Conservation (phyloP, 1,140 invertebrate species). For the Linepithema humile region DNA sequence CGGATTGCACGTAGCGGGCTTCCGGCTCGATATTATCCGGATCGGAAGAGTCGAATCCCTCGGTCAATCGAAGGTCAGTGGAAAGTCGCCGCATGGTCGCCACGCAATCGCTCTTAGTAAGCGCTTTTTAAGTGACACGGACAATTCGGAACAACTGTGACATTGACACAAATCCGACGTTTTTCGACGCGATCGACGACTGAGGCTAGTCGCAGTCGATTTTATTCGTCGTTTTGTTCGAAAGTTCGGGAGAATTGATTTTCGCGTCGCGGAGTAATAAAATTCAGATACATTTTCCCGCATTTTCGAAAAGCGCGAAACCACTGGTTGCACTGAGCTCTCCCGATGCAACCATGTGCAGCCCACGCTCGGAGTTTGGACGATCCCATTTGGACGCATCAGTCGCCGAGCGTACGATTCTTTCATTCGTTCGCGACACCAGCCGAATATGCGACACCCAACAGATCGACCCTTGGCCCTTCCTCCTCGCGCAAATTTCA, state of each 20-base stretch:
- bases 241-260: neutral
- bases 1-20: neutral
- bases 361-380: neutral
- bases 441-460: neutral
- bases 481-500: conserved; percentile 29
- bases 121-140: neutral
- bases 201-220: too few relatives aligned
- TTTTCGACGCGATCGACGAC: neutral
- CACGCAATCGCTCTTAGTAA: neutral
- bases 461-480: conserved; percentile 54
- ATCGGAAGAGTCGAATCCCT: neutral
- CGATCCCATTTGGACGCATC: neutral
- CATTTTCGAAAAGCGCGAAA: neutral
- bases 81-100: neutral
- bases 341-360: neutral
- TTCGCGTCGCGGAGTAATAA: neutral
- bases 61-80: neutral
- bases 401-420: neutral
- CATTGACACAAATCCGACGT: neutral
- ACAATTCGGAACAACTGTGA: neutral
- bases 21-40: conserved; percentile 14
- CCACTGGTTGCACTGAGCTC: neutral
- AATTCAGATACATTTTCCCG: neutral
- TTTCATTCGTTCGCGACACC: neutral
- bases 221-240: too few relatives aligned